Percentiles rank a stretch among this genome's conserved stretches.
phyloP scores from a whole-genome alignment of 2,113 vertebrate species.

The Oreochromis tanganicae region DNA sequence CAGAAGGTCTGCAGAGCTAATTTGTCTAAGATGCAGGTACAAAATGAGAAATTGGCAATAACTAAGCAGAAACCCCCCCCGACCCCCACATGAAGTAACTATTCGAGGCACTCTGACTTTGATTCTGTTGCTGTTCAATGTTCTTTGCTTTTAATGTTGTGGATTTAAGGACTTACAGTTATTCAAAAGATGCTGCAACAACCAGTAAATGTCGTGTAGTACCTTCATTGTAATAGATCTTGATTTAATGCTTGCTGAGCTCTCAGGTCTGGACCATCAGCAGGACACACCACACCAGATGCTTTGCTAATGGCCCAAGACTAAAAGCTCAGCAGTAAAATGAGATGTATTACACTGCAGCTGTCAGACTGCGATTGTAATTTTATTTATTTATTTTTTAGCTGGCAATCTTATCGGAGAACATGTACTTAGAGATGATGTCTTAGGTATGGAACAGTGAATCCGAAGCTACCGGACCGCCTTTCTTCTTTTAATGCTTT shows the following conservation, averaged over 20 bases:
- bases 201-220: not conserved
- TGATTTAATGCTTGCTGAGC: constrained; percentile 39
- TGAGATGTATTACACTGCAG: constrained; percentile 19
- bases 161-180: not conserved
- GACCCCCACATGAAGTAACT: not conserved
- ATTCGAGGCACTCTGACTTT: not conserved
- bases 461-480: not conserved
- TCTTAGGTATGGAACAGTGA: not conserved
- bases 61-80: too few relatives aligned
- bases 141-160: not conserved
- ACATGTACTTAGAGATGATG: not conserved
- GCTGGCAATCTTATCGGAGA: not conserved
- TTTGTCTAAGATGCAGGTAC: not conserved
- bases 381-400: not conserved
- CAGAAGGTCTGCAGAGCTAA: not conserved
- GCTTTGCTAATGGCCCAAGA: constrained; percentile 31
- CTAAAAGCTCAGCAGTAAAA: constrained; percentile 27
- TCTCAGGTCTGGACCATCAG: not conserved
- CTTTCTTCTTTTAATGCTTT: not conserved
- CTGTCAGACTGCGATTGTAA: not conserved
- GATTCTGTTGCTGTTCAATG: not conserved
- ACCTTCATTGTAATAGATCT: constrained; percentile 9
- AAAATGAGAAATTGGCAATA: not conserved
- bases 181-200: not conserved
- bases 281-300: constrained; percentile 22